These are phyloP conservation scores for Cylindroiulus punctatus DNA, from an alignment of 2,888 invertebrate genomes.

Conservation along the genomic window DNA sequence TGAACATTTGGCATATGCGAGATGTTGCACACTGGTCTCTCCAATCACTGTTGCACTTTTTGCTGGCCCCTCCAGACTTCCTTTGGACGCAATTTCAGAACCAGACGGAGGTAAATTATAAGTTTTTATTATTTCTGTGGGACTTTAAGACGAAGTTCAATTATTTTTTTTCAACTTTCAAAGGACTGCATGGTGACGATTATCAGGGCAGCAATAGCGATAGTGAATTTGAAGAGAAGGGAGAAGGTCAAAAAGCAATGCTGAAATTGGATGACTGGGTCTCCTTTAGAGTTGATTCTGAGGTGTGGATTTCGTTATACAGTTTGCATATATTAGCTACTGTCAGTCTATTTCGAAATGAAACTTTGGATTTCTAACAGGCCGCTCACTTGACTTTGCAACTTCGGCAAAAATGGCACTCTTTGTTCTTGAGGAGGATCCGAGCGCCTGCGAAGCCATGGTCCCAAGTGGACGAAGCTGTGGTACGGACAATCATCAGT, in stretches of 20 bases:
- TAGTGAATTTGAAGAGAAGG: slow-evolving; percentile 70
- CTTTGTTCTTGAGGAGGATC: slow-evolving; percentile 72
- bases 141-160: neutral
- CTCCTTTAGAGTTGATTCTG: slow-evolving; percentile 75
- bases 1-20: slow-evolving; percentile 76
- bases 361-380: slow-evolving; percentile 59
- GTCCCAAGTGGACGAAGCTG: slow-evolving; percentile 74
- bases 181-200: slow-evolving; percentile 59
- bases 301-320: slow-evolving; percentile 65
- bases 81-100: slow-evolving; percentile 66
- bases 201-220: slow-evolving; percentile 66
- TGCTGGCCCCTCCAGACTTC: slow-evolving; percentile 76
- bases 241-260: slow-evolving; percentile 68
- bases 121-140: neutral
- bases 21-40: slow-evolving; percentile 83
- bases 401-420: slow-evolving; percentile 78
- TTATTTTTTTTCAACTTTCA: neutral
- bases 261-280: slow-evolving; percentile 80
- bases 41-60: slow-evolving; percentile 83
- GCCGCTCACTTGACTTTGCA: slow-evolving; percentile 74
- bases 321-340: neutral
- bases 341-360: neutral
- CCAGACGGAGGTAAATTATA: slow-evolving; percentile 60
- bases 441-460: slow-evolving; percentile 67
- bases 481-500: slow-evolving; percentile 74